Evolutionary conservation across 2,888 invertebrate species (phyloP), one percentile per base, ranked within the genome.

Genomic region (Nycteola revayana): DNA sequence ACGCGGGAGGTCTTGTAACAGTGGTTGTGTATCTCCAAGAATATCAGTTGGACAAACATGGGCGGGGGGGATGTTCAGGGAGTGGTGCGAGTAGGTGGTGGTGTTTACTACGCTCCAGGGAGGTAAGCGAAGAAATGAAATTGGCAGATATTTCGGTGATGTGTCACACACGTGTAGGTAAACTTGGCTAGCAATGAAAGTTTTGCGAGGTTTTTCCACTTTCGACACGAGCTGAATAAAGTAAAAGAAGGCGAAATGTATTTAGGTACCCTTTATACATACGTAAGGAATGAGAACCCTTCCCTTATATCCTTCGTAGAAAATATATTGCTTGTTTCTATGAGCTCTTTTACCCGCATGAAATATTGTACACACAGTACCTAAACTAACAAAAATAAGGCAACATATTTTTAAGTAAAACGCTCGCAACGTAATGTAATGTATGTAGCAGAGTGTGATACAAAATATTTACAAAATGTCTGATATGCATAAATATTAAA

Each of bases 81-180:
- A 51, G 50, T 52, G 60, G 65, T 63, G 62, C 54, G 52, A 68
- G 63, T 51, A 49, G 58, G 64, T 61, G 75, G 68, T 66, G 75
- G 79, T 83, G 79, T 84, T 86, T 84, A 85, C 83, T 75, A 73
- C 75, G 75, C 85, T 82, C 87, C 44, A 63, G 86, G 85, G 87
- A 87, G 83, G 74, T 60, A 66, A 70, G 70, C 65, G 74, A 68
- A 80, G 83, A 81, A 83, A 87, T 85, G 84, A 87, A 85, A 86
- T 85, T 85, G 84, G 79, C 71, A 77, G 81, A 86, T 85, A 85
- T 85, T 85, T 82, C 80, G 76, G 76, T 65, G 74, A 77, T 81
- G 76, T 81, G 78, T 65, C 79, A 78, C 77, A 78, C 75, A 80
- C 76, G 78, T 77, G 77, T 71, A 78, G 66, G 75, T 76, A 75